These are phyloP conservation scores for Silurus asotus DNA, from an alignment of 2,113 vertebrate species.

Conservation along the genomic window DNA sequence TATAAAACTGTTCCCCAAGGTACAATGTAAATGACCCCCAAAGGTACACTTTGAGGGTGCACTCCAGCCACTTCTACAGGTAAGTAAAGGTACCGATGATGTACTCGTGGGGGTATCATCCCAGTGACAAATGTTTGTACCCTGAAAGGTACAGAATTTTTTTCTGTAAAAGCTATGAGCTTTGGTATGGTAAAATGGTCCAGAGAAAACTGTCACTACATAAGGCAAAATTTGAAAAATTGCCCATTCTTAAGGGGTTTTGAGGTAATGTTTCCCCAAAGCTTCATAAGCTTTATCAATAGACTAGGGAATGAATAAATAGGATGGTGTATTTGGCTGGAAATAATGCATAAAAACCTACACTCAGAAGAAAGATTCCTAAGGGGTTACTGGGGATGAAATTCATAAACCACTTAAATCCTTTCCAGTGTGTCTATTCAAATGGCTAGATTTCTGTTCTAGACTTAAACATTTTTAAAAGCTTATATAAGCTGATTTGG, in stretches of 20 bases:
- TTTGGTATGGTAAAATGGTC: neutral
- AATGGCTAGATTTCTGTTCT: neutral
- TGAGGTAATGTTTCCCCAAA: neutral
- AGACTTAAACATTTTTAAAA: neutral
- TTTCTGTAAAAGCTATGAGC: neutral
- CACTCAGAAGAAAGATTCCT: neutral
- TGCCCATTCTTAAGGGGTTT: neutral
- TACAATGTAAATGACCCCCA: conserved; percentile 2
- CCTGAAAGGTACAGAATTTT: neutral
- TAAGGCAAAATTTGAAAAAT: neutral
- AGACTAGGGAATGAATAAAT: neutral
- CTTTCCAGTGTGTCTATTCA: neutral
- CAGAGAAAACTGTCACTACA: neutral
- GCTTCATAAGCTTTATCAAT: neutral
- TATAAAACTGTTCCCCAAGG: conserved; percentile 7
- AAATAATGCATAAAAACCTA: conserved; percentile 1
- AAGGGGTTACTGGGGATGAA: neutral
- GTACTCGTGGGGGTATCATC: neutral
- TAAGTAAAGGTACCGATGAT: conserved; percentile 1
- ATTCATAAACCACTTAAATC: neutral
- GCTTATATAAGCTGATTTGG: neutral
- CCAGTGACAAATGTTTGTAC: neutral
- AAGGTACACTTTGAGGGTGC: conserved; percentile 2
- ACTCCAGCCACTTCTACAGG: neutral
- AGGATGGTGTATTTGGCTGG: neutral